Evolutionary conservation across 1,140 invertebrate genomes (phyloP).

Genomic region (Saccostrea cuccullata): DNA sequence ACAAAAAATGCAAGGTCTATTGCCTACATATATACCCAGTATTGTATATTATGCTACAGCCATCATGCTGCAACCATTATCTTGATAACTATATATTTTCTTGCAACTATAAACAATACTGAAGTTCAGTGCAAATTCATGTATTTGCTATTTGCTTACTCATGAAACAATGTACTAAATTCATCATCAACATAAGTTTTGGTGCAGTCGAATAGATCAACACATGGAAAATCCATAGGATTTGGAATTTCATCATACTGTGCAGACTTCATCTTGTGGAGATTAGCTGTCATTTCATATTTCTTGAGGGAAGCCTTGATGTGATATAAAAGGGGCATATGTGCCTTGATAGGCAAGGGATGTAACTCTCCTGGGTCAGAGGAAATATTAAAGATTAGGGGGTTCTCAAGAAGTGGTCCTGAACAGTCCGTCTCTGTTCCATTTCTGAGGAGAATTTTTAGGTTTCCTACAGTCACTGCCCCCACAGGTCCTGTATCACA

Average conservation of each 20-base stretch:
- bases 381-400: conserved; percentile 46
- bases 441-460: conserved; percentile 48
- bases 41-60: no score
- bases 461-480: conserved; percentile 49
- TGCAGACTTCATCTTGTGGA: conserved; percentile 7
- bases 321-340: conserved; percentile 38
- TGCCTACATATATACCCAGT: no score
- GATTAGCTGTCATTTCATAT: conserved; percentile 6
- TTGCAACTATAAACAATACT: no score
- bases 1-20: no score
- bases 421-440: conserved; percentile 39
- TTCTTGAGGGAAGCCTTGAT: conserved; percentile 35
- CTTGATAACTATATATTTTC: no score
- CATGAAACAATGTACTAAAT: conserved; percentile 44
- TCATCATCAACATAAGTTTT: conserved; percentile 42
- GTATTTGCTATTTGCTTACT: not conserved
- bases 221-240: conserved; percentile 47
- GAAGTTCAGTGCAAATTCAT: no score
- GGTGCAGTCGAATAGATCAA: conserved; percentile 26
- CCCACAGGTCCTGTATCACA: conserved; percentile 51
- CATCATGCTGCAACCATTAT: no score
- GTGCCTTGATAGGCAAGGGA: conserved; percentile 11
- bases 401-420: conserved; percentile 18
- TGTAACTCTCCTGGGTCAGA: conserved; percentile 49
- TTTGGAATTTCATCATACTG: conserved; percentile 54